These are phyloP conservation scores for Campylomormyrus numenius DNA, from an alignment of 2,113 vertebrate species.

Conservation along the genomic window DNA sequence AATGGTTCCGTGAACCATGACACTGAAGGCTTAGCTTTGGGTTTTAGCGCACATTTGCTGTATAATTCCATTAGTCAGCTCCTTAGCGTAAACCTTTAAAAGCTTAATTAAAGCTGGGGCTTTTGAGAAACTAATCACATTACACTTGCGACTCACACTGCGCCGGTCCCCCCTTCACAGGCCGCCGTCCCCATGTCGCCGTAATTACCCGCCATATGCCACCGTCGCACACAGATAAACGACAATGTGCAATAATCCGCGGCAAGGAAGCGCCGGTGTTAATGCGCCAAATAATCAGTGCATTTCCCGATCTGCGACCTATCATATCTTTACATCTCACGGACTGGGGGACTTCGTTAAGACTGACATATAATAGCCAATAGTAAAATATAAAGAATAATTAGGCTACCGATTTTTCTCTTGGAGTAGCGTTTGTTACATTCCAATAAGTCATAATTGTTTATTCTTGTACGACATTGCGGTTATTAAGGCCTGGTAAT, in stretches of 20 bases:
- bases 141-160: neutral
- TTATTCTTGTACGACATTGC: neutral
- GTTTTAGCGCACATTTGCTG: conserved; percentile 35
- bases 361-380: neutral
- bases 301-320: neutral
- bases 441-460: neutral
- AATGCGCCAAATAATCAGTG: neutral
- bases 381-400: neutral
- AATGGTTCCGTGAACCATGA: conserved; percentile 10
- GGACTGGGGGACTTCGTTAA: neutral
- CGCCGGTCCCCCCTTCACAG: conserved; percentile 3
- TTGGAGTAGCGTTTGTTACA: neutral
- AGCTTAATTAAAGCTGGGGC: conserved; percentile 38
- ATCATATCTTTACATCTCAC: neutral
- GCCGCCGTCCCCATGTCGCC: conserved; percentile 30
- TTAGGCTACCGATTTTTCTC: neutral
- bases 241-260: neutral
- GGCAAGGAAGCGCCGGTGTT: neutral
- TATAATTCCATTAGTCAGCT: conserved; percentile 26
- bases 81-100: conserved; percentile 31
- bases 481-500: neutral
- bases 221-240: neutral
- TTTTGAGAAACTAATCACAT: conserved; percentile 40
- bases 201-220: conserved; percentile 42
- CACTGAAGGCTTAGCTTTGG: neutral